A percentile compares a stretch with the other conserved stretches of the same genome.
These are phyloP conservation scores for Cecropterus lyciades DNA, from an alignment of 1,140 invertebrate species.

Conservation along the genomic window DNA sequence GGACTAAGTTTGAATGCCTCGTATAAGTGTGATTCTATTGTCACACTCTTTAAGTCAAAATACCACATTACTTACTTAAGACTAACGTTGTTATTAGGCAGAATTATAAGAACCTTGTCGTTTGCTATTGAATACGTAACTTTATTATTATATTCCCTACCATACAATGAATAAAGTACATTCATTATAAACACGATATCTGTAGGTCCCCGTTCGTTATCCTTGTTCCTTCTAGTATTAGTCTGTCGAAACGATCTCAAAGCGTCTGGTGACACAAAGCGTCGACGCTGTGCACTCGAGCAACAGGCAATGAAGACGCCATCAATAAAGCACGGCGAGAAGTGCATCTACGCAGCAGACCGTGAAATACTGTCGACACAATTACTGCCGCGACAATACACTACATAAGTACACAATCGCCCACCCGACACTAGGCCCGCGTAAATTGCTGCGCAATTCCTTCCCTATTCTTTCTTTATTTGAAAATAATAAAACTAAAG, in stretches of 20 bases:
- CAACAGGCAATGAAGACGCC: constrained; percentile 55
- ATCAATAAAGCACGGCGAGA: constrained; percentile 55
- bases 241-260: constrained; percentile 26
- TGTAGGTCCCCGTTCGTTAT: background rate
- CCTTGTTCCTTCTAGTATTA: constrained; percentile 6
- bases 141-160: too few species aligned
- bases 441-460: constrained; percentile 67
- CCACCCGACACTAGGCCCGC: constrained; percentile 55
- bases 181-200: background rate
- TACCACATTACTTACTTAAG: too few species aligned
- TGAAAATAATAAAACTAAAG: constrained; percentile 25
- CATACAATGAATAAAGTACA: background rate
- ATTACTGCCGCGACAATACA: constrained; percentile 70
- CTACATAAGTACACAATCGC: constrained; percentile 45
- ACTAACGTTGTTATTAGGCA: too few species aligned
- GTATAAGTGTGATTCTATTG: too few species aligned
- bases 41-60: too few species aligned
- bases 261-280: constrained; percentile 36
- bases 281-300: constrained; percentile 25
- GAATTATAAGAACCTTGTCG: too few species aligned
- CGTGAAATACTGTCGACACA: constrained; percentile 75
- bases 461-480: constrained; percentile 34
- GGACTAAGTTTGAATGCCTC: too few species aligned
- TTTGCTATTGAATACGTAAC: too few species aligned
- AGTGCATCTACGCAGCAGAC: constrained; percentile 69